Percentiles rank a stretch among this genome's conserved stretches.
phyloP scores from a whole-genome alignment of 2,888 invertebrate genomes.

The Cheiracanthium punctorium region DNA sequence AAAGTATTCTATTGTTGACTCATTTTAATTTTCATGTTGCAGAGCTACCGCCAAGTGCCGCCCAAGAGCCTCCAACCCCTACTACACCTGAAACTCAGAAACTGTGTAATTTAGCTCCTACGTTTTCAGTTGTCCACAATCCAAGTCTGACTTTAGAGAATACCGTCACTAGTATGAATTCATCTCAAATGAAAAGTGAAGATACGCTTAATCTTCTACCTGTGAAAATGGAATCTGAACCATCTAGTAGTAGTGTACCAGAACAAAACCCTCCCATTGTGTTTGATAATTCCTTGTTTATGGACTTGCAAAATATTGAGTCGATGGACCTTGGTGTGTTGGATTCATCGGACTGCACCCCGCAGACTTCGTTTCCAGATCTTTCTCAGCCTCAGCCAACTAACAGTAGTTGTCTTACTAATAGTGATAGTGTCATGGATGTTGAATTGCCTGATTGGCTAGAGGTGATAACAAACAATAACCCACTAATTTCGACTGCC shows the following conservation, averaged over 20 bases:
- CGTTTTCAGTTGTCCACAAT: conserved; percentile 35
- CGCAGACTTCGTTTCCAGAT: background rate
- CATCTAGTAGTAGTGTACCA: background rate
- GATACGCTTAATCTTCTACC: background rate
- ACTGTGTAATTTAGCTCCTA: conserved; percentile 19
- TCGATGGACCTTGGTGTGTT: conserved; percentile 79
- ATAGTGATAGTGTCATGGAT: conserved; percentile 54
- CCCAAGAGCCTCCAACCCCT: conserved; percentile 82
- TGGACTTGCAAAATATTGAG: conserved; percentile 79
- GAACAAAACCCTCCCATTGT: conserved; percentile 77
- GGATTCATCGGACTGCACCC: conserved; percentile 15
- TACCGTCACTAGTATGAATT: background rate
- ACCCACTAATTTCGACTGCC: background rate
- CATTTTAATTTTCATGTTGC: conserved; percentile 64
- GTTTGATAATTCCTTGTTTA: conserved; percentile 81
- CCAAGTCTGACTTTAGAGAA: conserved; percentile 19
- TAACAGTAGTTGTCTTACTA: conserved; percentile 11
- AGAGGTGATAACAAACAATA: conserved; percentile 48
- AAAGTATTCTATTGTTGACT: background rate
- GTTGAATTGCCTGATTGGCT: conserved; percentile 62
- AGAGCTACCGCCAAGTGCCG: conserved; percentile 92
- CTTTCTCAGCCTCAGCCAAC: background rate
- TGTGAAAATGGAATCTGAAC: background rate
- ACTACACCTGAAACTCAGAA: conserved; percentile 76
- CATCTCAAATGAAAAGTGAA: background rate